phyloP scores from a whole-genome alignment of 2,797 vertebrate species.

The Sciurus carolinensis region DNA sequence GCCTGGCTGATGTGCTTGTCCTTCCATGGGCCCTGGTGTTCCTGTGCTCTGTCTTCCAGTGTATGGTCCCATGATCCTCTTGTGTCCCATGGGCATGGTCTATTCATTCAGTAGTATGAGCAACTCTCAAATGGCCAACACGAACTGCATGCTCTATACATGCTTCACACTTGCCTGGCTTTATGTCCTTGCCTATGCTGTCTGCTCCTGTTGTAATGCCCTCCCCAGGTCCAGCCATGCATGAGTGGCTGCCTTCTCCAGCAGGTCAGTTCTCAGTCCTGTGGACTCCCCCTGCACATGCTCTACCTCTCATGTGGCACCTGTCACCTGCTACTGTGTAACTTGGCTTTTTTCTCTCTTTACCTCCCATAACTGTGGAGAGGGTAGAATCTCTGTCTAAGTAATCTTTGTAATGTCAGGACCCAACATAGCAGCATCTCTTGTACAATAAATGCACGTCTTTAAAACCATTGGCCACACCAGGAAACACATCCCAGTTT shows the following conservation, averaged over 20 bases:
- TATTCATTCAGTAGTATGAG: too few relatives aligned
- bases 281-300: background rate
- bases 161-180: fast-evolving
- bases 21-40: background rate
- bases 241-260: background rate
- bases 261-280: background rate
- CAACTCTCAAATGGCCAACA: background rate
- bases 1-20: background rate
- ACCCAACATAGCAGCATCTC: background rate
- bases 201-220: too few relatives aligned
- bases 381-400: background rate
- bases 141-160: fast-evolving
- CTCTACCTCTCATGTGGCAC: background rate
- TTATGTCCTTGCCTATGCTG: background rate
- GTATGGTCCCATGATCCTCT: background rate
- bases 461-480: background rate
- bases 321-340: background rate
- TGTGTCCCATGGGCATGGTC: fast-evolving
- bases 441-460: background rate
- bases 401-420: background rate
- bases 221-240: background rate
- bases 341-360: background rate
- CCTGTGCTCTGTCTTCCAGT: background rate
- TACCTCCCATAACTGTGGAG: background rate
- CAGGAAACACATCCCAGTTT: background rate